Evolutionary conservation across 2,888 invertebrate species (phyloP), one percentile per base, ranked within the genome.

Genomic region (Argyresthia albistria): DNA sequence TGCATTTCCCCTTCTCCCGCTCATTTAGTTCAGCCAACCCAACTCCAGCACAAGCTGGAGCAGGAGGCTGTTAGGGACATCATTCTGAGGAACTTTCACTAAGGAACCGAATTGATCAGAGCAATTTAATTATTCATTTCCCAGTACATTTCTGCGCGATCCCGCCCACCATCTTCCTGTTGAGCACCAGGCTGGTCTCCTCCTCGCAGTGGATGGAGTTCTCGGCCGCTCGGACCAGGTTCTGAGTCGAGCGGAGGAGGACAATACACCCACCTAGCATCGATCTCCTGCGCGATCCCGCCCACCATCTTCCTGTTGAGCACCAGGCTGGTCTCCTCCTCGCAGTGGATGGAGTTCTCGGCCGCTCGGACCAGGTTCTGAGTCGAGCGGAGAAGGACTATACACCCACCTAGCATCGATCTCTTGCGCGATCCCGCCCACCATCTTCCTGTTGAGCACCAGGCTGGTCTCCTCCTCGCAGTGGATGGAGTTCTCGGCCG

Each of bases 131-230:
- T n/a, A n/a, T n/a, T n/a, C n/a, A n/a, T n/a, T n/a, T n/a, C n/a
- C n/a, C n/a, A n/a, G n/a, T n/a, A n/a, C n/a, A n/a, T n/a, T 97
- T 98, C 86, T 98, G 98, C 8, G 97, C 97, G 72, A 98, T 97
- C 16, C 97, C 97, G 47, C 97, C 97, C 15, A 99, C 99, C 95
- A 97, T 97, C 51, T 95, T 89, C 35, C 95, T 90, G 78, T 97
- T 97, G 55, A 99, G 91, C 59, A 97, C 93, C 8, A 99, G 88
- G 50, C 95, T 95, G 46, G 97, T 90, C 66, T 98, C 98, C 70
- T 97, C 97, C 66, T 97, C 96, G 50, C 94, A 93, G 58, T 94
- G 94, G 55, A 97, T 95, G 35, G 97, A 97, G 70, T 95, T 94
- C 59, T 98, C 93, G 0, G 99, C 98, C 0, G 98, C 97, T 35